These are phyloP conservation scores for Cosmopolites sordidus DNA, from an alignment of 2,888 invertebrate species.

Conservation along the genomic window DNA sequence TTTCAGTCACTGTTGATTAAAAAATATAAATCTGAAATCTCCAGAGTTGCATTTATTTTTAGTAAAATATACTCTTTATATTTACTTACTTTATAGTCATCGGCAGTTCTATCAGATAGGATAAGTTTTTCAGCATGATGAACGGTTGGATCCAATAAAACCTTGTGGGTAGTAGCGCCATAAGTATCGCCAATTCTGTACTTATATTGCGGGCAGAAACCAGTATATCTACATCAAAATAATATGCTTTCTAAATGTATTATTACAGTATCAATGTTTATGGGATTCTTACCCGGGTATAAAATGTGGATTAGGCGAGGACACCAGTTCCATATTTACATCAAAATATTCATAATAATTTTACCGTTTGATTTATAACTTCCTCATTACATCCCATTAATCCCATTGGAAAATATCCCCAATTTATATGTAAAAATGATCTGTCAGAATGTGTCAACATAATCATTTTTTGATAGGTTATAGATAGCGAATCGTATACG, in stretches of 20 bases:
- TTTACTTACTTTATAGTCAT: constrained; percentile 58
- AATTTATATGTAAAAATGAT: too few relatives aligned
- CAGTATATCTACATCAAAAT: constrained; percentile 60
- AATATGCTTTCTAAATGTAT: too few relatives aligned
- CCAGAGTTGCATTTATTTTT: too few relatives aligned
- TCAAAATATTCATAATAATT: neutral
- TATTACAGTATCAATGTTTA: too few relatives aligned
- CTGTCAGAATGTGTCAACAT: too few relatives aligned
- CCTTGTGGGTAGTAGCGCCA: constrained; percentile 69
- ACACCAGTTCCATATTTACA: constrained; percentile 51
- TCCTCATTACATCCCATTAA: neutral
- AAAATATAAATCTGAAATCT: too few relatives aligned
- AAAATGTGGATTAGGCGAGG: constrained; percentile 67
- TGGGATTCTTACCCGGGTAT: constrained; percentile 63
- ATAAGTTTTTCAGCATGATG: constrained; percentile 68
- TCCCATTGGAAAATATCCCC: neutral
- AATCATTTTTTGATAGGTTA: too few relatives aligned
- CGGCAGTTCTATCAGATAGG: constrained; percentile 59
- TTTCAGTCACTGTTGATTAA: too few relatives aligned
- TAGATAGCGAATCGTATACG: too few relatives aligned
- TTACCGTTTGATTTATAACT: constrained; percentile 10
- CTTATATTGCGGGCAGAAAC: constrained; percentile 71
- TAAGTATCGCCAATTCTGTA: constrained; percentile 72
- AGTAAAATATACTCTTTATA: too few relatives aligned
- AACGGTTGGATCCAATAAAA: constrained; percentile 68